Base-by-base conservation (phyloP, 2,888 invertebrate species). In the Heliconius hortense region DNA sequence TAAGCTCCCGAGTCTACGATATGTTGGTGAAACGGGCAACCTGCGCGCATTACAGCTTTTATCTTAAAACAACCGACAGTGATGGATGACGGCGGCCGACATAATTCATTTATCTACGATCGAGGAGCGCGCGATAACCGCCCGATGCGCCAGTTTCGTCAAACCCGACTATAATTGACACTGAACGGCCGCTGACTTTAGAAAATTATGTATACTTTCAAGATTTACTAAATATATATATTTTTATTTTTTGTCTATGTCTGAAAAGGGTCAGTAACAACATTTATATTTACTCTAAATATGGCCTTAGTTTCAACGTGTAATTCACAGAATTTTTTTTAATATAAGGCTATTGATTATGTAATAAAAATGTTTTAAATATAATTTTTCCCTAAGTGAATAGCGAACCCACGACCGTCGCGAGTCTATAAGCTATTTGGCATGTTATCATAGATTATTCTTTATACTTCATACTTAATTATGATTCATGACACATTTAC, bases 101-200 rank as follows among this genome's bases (percentile, higher is more conserved):
- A 85, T 90, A 90, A 91, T 90, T 91, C 92, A 90, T 90, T 92
- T 90, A 92, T 88, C 88, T 84, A 80, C 87, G 86, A 89, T 89
- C 88, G 90, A 86, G 87, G 87, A 84, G 81, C 82, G 84, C 82
- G 82, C 82, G 78, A 70, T 76, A 78, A 64, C 70, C 74, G 76
- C 74, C 76, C 48, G 76, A 77, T 79, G 78, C 76, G 77, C 75
- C 75, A 60, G 64, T 75, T 77, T 70, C 75, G 59, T 71, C 71
- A 71, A 64, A 63, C 63, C 56, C 39, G 56, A 75, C 56, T 71
- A 75, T 70, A 71, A 75, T 75, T 75, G 70, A 75, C 66, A 71
- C 53, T 66, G 39, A 71, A 43, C 70, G 66, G 56, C 31, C 60
- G 43, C 21, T 71, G 74, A 71, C 31, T 69, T 26, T 43, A 28